These are phyloP conservation scores for Enteromius unitaeniatus DNA, from an alignment of 2,797 vertebrate species.

Conservation along the genomic window DNA sequence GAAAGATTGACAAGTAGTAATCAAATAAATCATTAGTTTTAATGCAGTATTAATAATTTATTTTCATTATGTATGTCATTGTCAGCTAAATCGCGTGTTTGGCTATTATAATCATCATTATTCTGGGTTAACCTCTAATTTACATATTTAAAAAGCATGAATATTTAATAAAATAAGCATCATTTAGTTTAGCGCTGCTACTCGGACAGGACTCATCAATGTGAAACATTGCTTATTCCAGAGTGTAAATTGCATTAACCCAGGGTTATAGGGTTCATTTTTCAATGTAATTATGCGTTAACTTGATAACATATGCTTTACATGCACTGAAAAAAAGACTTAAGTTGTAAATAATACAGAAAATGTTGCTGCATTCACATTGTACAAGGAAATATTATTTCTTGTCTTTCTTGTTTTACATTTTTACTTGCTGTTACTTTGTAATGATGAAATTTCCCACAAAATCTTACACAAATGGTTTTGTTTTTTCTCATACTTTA, in stretches of 20 bases:
- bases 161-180: neutral
- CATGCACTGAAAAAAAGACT: neutral
- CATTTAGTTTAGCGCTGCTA: neutral
- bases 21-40: neutral
- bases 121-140: neutral
- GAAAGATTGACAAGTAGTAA: neutral
- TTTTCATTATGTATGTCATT: neutral
- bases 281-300: neutral
- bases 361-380: neutral
- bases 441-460: too few species aligned
- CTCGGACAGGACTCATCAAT: neutral
- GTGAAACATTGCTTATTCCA: neutral
- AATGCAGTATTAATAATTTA: neutral
- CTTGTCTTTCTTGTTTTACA: too few species aligned
- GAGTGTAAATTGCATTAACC: neutral
- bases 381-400: neutral
- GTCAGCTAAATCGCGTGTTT: neutral
- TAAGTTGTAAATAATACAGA: neutral
- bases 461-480: neutral
- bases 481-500: constrained; percentile 8
- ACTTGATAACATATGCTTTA: neutral
- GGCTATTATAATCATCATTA: neutral
- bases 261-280: neutral
- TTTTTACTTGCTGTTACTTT: neutral
- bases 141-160: neutral